Evolutionary conservation across 2,113 vertebrate species (phyloP), one percentile per base, ranked within the genome.

Genomic region (Oncorhynchus mykiss): DNA sequence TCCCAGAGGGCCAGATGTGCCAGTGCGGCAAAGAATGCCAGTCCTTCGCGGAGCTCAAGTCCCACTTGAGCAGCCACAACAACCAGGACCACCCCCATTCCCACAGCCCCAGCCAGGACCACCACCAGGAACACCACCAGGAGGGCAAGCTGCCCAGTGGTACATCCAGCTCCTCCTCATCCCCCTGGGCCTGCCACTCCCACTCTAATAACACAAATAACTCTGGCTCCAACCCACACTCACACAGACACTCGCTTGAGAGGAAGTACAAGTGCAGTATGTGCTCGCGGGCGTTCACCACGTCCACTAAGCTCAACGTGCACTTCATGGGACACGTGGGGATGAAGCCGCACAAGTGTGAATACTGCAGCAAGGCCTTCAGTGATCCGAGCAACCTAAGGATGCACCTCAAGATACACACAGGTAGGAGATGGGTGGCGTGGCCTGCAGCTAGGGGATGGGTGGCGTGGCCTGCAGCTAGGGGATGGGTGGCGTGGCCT

Each of bases 341-440:
- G 25, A 96, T 99, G 95, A 99, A 98, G 84, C 98, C 98, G 0
- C 96, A 99, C 88, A 99, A 98, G 90, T 99, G 98, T 2, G 97
- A 98, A 78, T 99, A 99, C 93, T 99, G 98, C 89, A 98, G 97
- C 90, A 99, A 99, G 88, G 97, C 98, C 34, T 99, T 99, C 87
- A 98, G 98, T 2, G 98, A 99, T 73, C 97, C 97, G 2, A 99
- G 98, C 93, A 99, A 99, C 92, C 94, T 99, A 49, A 92, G 98
- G 76, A 98, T 95, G 67, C 97, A 99, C 87, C 96, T 99, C 79
- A 98, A 96, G 84, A 99, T 99, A 73, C 98, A 99, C 87, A 99
- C 98, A 89, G 98, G 98, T 99, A 84, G 73, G 86, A 31, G 27
- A 25, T 14, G 67, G 39, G 1, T 39, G 34, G 34, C 34, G 7